phyloP scores from a whole-genome alignment of 2,888 invertebrate genomes.

The Leucoptera coffeella region DNA sequence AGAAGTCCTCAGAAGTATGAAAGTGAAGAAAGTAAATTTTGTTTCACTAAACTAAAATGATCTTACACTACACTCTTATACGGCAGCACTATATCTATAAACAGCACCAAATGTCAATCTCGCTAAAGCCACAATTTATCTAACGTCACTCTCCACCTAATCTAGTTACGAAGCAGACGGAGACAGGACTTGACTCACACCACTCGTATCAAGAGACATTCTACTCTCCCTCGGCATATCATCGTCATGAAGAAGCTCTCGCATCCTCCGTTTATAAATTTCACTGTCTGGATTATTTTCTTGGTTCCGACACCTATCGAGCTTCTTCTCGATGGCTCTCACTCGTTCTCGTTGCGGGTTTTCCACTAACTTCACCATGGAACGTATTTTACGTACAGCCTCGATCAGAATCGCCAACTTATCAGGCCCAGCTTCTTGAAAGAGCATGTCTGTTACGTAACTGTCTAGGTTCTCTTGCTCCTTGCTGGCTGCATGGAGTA shows the following conservation, averaged over 20 bases:
- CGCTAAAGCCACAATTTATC: too few relatives aligned
- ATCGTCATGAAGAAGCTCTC: conserved; percentile 74
- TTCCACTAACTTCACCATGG: conserved; percentile 80
- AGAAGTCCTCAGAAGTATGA: too few relatives aligned
- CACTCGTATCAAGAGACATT: conserved; percentile 42
- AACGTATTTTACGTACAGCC: conserved; percentile 85
- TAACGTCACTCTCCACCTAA: too few relatives aligned
- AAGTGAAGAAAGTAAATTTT: too few relatives aligned
- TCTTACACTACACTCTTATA: too few relatives aligned
- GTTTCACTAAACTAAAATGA: too few relatives aligned
- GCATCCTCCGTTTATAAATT: conserved; percentile 76
- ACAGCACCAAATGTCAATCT: too few relatives aligned
- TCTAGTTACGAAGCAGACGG: conserved; percentile 26
- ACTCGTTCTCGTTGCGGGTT: conserved; percentile 63
- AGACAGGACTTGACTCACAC: conserved; percentile 27
- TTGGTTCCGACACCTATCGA: conserved; percentile 89
- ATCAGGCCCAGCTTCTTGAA: conserved; percentile 65
- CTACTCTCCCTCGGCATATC: conserved; percentile 39
- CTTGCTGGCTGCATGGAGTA: conserved; percentile 84
- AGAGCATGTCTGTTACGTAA: conserved; percentile 85
- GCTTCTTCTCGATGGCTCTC: conserved; percentile 74
- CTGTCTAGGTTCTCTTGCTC: conserved; percentile 85
- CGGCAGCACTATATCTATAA: too few relatives aligned
- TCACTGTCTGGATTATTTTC: conserved; percentile 85
- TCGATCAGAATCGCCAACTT: conserved; percentile 78